Evolutionary conservation across 2,113 vertebrate species (phyloP).

Genomic region (Herpetotheres cachinnans): DNA sequence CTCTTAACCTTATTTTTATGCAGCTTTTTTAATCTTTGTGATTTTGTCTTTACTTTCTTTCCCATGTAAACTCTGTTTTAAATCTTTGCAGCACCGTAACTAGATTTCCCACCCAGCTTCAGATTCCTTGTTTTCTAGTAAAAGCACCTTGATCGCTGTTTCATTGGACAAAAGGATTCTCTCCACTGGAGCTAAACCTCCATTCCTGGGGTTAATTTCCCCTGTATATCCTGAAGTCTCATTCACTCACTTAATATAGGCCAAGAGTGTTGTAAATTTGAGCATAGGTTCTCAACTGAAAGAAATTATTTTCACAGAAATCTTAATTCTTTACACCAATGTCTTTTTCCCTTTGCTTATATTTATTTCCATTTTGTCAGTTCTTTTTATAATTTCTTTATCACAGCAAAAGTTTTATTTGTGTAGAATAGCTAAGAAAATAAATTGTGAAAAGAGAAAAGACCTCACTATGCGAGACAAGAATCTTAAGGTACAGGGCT

Average conservation of each 20-base stretch:
- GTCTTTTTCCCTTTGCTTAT: not conserved
- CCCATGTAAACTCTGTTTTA: not conserved
- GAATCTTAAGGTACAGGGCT: not conserved
- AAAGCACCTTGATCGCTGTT: not conserved
- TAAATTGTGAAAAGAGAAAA: not conserved
- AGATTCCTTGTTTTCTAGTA: not conserved
- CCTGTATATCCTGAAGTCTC: not conserved
- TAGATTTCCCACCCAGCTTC: not conserved
- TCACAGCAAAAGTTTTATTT: not conserved
- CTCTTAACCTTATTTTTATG: not conserved
- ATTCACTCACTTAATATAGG: not conserved
- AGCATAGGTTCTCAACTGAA: fast-evolving
- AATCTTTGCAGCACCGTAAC: not conserved
- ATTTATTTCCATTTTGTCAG: not conserved
- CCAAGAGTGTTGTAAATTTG: not conserved
- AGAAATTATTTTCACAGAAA: not conserved
- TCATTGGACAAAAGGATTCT: not conserved
- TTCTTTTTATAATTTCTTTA: not conserved
- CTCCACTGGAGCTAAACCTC: not conserved
- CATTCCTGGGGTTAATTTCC: not conserved
- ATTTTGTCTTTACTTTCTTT: not conserved
- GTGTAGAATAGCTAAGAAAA: not conserved
- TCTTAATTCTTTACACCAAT: not conserved
- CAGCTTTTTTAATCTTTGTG: not conserved
- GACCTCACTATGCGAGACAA: not conserved